Percentiles rank a stretch among this genome's conserved stretches.
phyloP scores from a whole-genome alignment of 2,888 invertebrate species.

The Lasius platythorax region DNA sequence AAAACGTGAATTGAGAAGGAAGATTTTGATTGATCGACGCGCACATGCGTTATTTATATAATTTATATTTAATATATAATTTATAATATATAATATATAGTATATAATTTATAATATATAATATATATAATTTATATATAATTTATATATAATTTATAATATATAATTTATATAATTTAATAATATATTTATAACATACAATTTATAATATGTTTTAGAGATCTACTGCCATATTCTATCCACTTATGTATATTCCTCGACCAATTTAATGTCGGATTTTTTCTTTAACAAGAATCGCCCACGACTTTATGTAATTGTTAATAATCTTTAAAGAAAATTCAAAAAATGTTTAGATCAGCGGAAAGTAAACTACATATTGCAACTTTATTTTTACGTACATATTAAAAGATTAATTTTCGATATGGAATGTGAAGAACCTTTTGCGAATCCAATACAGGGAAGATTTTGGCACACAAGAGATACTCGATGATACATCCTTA shows the following conservation, averaged over 20 bases:
- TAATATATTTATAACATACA: too few species aligned
- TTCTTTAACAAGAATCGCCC: background rate
- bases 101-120: too few species aligned
- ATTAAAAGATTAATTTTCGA: background rate
- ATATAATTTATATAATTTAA: too few species aligned
- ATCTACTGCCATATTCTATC: background rate
- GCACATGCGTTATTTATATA: background rate
- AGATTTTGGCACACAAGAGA: background rate
- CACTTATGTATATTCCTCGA: background rate
- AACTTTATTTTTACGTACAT: background rate
- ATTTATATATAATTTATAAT: too few species aligned
- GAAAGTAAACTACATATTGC: background rate
- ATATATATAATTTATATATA: too few species aligned
- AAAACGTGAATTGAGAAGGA: slow-evolving; percentile 69
- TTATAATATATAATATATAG: too few species aligned
- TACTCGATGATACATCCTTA: background rate
- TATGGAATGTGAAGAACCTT: background rate
- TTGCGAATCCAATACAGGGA: background rate
- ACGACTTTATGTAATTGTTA: background rate
- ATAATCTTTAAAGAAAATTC: background rate
- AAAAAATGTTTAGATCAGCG: background rate
- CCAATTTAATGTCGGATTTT: background rate
- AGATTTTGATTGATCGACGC: slow-evolving; percentile 60
- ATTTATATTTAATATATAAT: too few species aligned
- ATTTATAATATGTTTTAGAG: background rate